Evolutionary conservation across 2,113 vertebrate genomes (phyloP).

Genomic region (Apteryx owenii): DNA sequence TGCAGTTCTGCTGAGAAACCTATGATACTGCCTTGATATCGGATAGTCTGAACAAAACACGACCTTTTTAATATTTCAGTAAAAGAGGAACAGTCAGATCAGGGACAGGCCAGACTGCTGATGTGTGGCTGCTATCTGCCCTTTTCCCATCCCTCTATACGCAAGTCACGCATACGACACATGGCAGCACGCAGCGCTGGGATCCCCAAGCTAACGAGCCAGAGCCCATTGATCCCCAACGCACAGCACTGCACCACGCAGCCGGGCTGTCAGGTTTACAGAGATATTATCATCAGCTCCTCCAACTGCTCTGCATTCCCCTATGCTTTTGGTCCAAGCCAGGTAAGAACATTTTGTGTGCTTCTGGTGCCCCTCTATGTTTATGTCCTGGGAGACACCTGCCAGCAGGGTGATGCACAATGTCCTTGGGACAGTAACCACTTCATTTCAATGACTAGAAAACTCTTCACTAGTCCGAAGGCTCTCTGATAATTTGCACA

Average conservation of each 20-base stretch:
- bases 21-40: background rate
- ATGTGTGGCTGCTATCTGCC: background rate
- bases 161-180: fast-evolving
- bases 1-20: background rate
- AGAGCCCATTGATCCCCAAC: background rate
- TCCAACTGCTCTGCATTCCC: background rate
- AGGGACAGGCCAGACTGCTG: background rate
- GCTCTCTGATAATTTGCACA: background rate
- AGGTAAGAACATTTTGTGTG: background rate
- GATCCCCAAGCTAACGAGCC: background rate
- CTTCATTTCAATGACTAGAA: background rate
- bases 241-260: fast-evolving
- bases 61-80: background rate
- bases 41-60: background rate
- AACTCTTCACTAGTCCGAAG: background rate
- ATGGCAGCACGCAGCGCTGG: fast-evolving
- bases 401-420: background rate
- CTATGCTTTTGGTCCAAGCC: background rate
- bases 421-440: background rate
- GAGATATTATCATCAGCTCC: background rate
- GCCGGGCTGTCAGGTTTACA: background rate
- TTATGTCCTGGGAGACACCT: background rate
- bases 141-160: fast-evolving
- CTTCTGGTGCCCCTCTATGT: fast-evolving
- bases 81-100: background rate